phyloP scores from a whole-genome alignment of 1,140 invertebrate genomes.

The Drosophila subpulchrella region DNA sequence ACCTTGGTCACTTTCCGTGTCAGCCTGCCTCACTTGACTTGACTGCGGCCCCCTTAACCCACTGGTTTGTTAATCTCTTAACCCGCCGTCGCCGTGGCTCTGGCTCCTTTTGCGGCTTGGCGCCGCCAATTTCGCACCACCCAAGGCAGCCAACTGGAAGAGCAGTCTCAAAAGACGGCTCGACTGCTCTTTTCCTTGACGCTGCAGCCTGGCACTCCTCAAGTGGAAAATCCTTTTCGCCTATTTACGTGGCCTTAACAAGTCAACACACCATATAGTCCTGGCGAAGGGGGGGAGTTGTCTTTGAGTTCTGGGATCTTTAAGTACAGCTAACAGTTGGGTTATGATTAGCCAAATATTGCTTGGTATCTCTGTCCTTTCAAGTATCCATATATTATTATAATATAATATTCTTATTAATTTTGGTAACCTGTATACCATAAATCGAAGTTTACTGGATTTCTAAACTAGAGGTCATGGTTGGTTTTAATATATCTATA shows the following conservation, averaged over 20 bases:
- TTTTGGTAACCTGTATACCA: too few relatives aligned
- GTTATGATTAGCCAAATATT: constrained; percentile 7
- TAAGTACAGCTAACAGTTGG: background rate
- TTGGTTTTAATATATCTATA: too few relatives aligned
- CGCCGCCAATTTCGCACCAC: constrained; percentile 61
- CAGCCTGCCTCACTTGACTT: constrained; percentile 43
- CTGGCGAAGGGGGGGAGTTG: background rate
- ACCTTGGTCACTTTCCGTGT: constrained; percentile 61
- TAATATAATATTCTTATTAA: too few relatives aligned
- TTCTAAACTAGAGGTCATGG: too few relatives aligned
- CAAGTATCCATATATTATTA: too few relatives aligned
- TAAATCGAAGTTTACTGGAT: too few relatives aligned
- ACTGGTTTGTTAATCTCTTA: constrained; percentile 69
- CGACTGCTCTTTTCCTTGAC: constrained; percentile 22
- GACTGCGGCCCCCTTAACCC: background rate
- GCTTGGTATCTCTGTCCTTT: background rate
- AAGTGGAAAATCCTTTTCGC: constrained; percentile 82
- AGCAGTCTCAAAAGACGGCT: constrained; percentile 43
- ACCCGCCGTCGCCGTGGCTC: constrained; percentile 56
- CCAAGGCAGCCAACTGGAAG: constrained; percentile 70
- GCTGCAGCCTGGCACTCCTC: constrained; percentile 68
- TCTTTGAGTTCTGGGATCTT: constrained; percentile 31
- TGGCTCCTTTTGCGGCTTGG: constrained; percentile 77
- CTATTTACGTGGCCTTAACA: constrained; percentile 80
- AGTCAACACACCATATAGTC: constrained; percentile 59